phyloP scores from a whole-genome alignment of 2,888 invertebrate species.

The Bugulina stolonifera region DNA sequence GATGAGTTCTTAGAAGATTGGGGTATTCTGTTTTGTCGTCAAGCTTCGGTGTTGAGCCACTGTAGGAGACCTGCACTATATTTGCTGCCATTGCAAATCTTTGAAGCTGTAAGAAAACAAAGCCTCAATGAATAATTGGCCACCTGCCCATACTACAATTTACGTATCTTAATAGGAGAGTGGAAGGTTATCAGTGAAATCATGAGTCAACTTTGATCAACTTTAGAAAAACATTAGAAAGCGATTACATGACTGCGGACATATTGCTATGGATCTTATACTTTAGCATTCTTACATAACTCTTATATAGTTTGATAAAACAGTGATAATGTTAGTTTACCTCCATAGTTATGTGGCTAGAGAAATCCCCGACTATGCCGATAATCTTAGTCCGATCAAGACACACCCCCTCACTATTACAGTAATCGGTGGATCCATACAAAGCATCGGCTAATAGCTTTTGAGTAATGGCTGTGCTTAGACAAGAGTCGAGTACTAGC shows the following conservation, averaged over 20 bases:
- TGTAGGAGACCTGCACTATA: not conserved
- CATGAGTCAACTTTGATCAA: no score
- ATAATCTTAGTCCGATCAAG: not conserved
- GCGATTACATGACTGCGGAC: no score
- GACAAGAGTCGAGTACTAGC: not conserved
- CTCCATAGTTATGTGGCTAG: not conserved
- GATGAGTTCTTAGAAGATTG: not conserved
- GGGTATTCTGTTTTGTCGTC: not conserved
- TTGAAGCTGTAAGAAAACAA: not conserved
- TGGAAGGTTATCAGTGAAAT: no score
- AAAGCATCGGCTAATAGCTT: not conserved
- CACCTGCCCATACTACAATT: not conserved
- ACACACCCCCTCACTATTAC: not conserved
- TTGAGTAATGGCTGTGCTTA: not conserved
- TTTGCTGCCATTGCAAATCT: not conserved
- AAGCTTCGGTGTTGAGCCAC: not conserved
- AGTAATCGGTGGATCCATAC: not conserved
- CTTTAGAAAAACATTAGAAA: not conserved
- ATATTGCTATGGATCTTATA: not conserved
- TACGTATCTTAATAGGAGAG: no score
- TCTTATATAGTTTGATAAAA: not conserved
- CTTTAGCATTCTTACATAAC: not conserved
- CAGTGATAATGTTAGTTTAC: not conserved
- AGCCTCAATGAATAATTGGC: not conserved
- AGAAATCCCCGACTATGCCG: not conserved